Evolutionary conservation across 2,888 invertebrate genomes (phyloP).

Genomic region (Thereva nobilitata): DNA sequence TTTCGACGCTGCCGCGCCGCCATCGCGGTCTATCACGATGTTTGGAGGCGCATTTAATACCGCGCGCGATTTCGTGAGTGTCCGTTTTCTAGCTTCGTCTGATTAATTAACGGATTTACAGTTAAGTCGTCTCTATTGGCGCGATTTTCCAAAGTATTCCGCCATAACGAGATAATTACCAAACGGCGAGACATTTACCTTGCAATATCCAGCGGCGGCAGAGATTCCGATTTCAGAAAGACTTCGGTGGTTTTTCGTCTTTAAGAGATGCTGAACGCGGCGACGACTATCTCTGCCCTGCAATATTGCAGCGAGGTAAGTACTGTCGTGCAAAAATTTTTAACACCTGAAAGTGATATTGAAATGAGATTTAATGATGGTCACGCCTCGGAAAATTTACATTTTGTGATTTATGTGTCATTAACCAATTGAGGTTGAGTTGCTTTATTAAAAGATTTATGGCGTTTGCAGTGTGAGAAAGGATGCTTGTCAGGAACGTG

Average conservation of each 20-base stretch:
- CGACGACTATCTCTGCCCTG: no score
- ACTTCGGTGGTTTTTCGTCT: no score
- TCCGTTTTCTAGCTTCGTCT: conserved; percentile 16
- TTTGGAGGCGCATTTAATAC: conserved; percentile 18
- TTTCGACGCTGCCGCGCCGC: not conserved
- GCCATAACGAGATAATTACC: conserved; percentile 24
- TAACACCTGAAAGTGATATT: conserved; percentile 28
- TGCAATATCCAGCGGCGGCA: no score
- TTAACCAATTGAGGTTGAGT: no score
- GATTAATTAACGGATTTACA: conserved; percentile 27
- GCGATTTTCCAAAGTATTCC: conserved; percentile 1
- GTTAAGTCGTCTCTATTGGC: conserved; percentile 6
- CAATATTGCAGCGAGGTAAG: not conserved
- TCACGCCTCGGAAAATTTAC: conserved; percentile 30
- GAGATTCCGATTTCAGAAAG: no score
- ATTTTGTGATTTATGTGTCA: conserved; percentile 23
- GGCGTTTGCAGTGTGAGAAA: no score
- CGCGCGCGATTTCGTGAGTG: conserved; percentile 12
- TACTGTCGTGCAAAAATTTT: conserved; percentile 27
- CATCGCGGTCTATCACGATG: conserved; percentile 23
- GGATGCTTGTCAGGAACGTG: no score
- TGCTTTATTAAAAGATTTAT: no score
- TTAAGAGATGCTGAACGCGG: no score
- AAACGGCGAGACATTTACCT: not conserved
- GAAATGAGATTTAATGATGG: conserved; percentile 13